Percentiles rank a stretch among this genome's conserved stretches.
Conservation (phyloP, 2,888 invertebrate genomes). For the Apamea sordens region DNA sequence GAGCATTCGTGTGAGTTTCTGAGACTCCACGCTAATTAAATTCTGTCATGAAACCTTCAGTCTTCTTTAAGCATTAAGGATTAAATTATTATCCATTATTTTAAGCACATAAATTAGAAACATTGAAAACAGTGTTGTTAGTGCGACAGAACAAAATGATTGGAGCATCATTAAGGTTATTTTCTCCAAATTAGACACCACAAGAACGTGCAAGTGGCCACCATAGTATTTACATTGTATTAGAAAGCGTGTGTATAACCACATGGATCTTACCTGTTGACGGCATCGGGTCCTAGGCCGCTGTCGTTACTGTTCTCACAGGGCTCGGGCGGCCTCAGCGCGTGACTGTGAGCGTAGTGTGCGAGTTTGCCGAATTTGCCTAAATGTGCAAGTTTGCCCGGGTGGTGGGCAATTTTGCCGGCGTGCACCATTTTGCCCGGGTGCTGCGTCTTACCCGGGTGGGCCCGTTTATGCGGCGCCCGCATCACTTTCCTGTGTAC, state of each 20-base stretch:
- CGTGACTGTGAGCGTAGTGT: conserved; percentile 87
- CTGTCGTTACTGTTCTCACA: conserved; percentile 98
- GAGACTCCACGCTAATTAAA: conserved; percentile 15
- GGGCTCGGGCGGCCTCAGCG: conserved; percentile 89
- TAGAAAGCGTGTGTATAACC: conserved; percentile 54
- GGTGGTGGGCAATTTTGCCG: conserved; percentile 79
- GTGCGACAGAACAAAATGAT: conserved; percentile 24
- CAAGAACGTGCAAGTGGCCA: conserved; percentile 14
- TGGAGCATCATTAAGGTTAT: conserved; percentile 2
- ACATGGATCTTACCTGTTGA: conserved; percentile 81
- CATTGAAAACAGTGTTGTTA: conserved; percentile 29
- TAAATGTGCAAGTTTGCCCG: conserved; percentile 76
- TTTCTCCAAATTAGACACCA: conserved; percentile 20
- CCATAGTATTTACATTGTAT: conserved; percentile 35
- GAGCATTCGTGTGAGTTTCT: conserved; percentile 22
- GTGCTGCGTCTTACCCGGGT: conserved; percentile 87
- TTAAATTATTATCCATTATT: not conserved
- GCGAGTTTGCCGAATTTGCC: conserved; percentile 85
- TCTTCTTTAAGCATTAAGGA: not conserved
- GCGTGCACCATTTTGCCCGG: conserved; percentile 85
- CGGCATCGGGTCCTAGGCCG: conserved; percentile 95
- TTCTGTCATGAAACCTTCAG: not conserved
- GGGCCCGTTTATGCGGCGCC: conserved; percentile 91
- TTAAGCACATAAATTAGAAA: conserved; percentile 23
- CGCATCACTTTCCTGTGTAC: conserved; percentile 92